Evolutionary conservation across 2,888 invertebrate species (phyloP), one percentile per base, ranked within the genome.

Genomic region (Phalera bucephala): DNA sequence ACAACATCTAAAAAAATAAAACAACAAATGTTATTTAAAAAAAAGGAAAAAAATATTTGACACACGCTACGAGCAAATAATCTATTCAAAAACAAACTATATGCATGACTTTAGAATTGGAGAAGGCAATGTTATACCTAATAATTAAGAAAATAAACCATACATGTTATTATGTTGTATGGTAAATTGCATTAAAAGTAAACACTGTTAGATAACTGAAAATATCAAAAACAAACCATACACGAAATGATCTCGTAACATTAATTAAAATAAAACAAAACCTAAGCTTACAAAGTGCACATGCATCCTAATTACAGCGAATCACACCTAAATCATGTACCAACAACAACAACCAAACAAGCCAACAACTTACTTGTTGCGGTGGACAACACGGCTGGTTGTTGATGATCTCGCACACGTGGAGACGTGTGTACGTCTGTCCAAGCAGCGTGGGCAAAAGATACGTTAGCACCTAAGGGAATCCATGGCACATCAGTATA

Each of bases 361-460:
- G 45, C 41, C 33, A 39, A 47, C 33, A 40, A 86, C 88, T 87
- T 83, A 89, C 88, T 73, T 88, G 79, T 62, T 86, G 88, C 11
- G 94, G 94, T 52, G 95, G 94, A 92, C 96, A 96, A 93, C 96
- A 96, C 59, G 94, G 94, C 67, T 93, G 92, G 84, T 94, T 95
- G 93, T 95, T 95, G 91, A 95, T 93, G 72, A 93, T 86, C 75
- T 95, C 95, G 91, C 96, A 96, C 81, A 96, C 96, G 90, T 96
- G 96, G 59, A 96, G 93, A 80, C 96, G 95, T 72, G 96, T 96
- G 91, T 96, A 96, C 55, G 95, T 95, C 96, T 96, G 95, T 84
- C 84, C 86, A 66, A 75, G 86, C 86, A 80, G 88, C 88, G 66
- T 81, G 74, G 66, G 66, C 53, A 58, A 74, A 64, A 82, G 75